Percentiles rank a stretch among this genome's conserved stretches.
These are phyloP conservation scores for Rhipidura dahli DNA, from an alignment of 2,113 vertebrate genomes.

Conservation along the genomic window DNA sequence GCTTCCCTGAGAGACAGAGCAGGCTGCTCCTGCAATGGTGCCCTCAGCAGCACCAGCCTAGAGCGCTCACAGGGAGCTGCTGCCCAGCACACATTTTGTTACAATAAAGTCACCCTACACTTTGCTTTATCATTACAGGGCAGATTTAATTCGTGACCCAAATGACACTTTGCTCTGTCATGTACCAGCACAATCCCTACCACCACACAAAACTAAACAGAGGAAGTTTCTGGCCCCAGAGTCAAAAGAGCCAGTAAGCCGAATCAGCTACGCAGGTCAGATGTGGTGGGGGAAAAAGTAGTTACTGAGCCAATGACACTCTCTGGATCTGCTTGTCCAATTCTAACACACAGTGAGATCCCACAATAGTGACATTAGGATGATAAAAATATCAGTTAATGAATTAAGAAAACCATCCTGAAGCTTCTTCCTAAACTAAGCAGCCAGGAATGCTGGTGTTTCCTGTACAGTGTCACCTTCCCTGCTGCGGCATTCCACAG, in stretches of 20 bases:
- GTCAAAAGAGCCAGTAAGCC: background rate
- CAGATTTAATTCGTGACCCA: background rate
- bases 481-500: background rate
- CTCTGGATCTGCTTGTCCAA: background rate
- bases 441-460: background rate
- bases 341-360: background rate
- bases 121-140: background rate
- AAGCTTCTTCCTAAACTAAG: background rate
- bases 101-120: background rate
- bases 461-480: background rate
- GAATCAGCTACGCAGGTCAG: background rate
- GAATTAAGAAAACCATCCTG: background rate
- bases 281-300: background rate
- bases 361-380: background rate
- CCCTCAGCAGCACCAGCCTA: background rate
- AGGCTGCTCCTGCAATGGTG: background rate
- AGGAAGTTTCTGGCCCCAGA: slow-evolving; percentile 6
- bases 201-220: background rate
- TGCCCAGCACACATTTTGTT: background rate
- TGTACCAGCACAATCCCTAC: background rate
- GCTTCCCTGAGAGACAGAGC: background rate
- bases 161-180: background rate
- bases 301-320: background rate
- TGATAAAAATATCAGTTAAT: background rate
- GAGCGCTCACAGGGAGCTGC: background rate